Conservation (phyloP, 2,113 vertebrate species). For the Sebastes fasciatus region DNA sequence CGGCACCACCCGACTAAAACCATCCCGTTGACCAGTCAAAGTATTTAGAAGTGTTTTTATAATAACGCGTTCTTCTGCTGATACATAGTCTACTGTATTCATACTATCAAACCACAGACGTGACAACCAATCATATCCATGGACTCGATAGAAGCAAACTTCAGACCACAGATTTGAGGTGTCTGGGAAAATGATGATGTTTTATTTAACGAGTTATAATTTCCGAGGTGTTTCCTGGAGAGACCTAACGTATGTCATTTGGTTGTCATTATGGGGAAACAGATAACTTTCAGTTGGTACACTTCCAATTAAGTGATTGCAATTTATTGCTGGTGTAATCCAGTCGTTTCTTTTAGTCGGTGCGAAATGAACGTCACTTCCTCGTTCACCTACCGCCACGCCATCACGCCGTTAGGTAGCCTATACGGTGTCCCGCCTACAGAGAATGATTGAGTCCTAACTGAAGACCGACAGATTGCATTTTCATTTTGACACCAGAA, state of each 20-base stretch:
- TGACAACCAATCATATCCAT: background rate
- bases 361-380: background rate
- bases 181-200: too few relatives aligned
- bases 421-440: background rate
- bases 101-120: slow-evolving; percentile 6
- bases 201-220: background rate
- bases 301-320: background rate
- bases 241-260: background rate
- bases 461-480: background rate
- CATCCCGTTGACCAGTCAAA: background rate
- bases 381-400: too few relatives aligned
- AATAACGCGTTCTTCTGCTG: slow-evolving; percentile 1
- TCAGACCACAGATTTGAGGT: slow-evolving; percentile 1
- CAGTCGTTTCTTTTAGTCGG: background rate
- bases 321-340: background rate
- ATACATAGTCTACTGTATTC: slow-evolving; percentile 16
- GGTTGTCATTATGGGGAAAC: background rate
- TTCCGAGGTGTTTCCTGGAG: background rate
- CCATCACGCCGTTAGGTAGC: background rate
- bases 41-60: slow-evolving; percentile 17
- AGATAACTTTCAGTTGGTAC: background rate
- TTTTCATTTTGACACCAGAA: background rate
- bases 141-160: background rate
- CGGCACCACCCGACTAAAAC: background rate
- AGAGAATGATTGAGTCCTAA: background rate